Base-by-base conservation (phyloP, 2,888 invertebrate genomes). In the Andrena dorsata region DNA sequence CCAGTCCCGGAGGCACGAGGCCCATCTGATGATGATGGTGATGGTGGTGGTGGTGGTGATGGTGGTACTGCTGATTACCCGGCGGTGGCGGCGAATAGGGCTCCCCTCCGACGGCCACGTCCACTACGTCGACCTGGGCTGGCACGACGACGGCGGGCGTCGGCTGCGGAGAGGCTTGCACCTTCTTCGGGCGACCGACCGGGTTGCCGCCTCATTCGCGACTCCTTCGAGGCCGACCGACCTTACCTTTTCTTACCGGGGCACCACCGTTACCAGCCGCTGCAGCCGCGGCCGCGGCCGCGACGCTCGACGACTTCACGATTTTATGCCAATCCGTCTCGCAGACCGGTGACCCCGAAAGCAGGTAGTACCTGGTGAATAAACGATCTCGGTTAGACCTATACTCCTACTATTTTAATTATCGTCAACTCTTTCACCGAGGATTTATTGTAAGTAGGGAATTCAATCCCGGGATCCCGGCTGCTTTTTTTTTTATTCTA, bases 271-370 rank as follows among this genome's bases (percentile, higher is more conserved):
- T 96, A 85, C 96, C 95, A 89, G 96, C 96, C 88, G 95, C 95
- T 92, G 96, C 96, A 88, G 96, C 96, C 90, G 96, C 96, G 86
- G 95, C 95, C 92, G 95, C 96, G 89, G 96, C 96, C 90, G 95
- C 96, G 49, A 92, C 93, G 74, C 90, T 92, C 89, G 93, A 93
- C 85, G 93, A 94, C 95, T 98, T 97, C 94, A 98, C 96, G 93
- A 98, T 95, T 95, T 98, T 98, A 95, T 98, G 97, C 97, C 98
- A 98, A 95, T 98, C 98, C 94, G 98, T 97, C 95, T 98, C 98
- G 95, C 98, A 98, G 87, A 98, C 97, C 93, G 98, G 96, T 93
- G 97, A 97, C 88, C 98, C 98, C 93, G 97, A 97, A 91, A 98
- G 95, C 95, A 98, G 96, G 95, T 98, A 97, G 95, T 98, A 98